These are phyloP conservation scores for Eurytoma californica DNA, from an alignment of 2,888 invertebrate species.

Conservation along the genomic window DNA sequence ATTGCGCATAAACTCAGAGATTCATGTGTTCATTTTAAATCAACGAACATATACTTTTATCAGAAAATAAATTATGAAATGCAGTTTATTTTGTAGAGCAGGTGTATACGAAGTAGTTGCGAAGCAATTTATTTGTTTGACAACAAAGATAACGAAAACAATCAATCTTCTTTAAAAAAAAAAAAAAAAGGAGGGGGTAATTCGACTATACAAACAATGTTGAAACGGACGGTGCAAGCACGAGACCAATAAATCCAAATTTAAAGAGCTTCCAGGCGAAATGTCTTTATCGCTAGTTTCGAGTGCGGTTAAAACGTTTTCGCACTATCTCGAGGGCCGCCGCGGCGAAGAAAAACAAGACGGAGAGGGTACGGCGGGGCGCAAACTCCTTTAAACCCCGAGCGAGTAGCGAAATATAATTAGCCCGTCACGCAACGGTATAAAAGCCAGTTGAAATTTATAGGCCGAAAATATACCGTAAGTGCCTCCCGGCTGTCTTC, in stretches of 20 bases:
- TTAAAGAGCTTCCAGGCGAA: constrained; percentile 6
- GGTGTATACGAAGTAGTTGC: too few relatives aligned
- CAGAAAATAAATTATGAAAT: too few relatives aligned
- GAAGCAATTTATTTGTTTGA: too few relatives aligned
- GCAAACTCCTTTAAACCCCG: neutral
- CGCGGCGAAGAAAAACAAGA: constrained; percentile 8
- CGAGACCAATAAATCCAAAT: constrained; percentile 2
- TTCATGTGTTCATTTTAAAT: too few relatives aligned
- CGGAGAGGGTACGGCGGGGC: constrained; percentile 5
- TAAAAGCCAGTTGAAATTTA: constrained; percentile 53
- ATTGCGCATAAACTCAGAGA: too few relatives aligned
- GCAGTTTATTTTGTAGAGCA: too few relatives aligned
- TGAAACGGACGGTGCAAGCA: too few relatives aligned
- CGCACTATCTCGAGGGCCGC: constrained; percentile 25
- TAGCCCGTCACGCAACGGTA: constrained; percentile 52
- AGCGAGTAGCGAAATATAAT: constrained; percentile 49
- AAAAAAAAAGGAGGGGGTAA: too few relatives aligned
- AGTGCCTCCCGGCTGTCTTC: constrained; percentile 20
- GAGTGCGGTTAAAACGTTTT: constrained; percentile 17
- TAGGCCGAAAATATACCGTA: constrained; percentile 49
- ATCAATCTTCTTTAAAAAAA: too few relatives aligned
- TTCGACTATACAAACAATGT: too few relatives aligned
- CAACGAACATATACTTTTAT: too few relatives aligned
- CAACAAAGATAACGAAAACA: too few relatives aligned
- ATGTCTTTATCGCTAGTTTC: constrained; percentile 20